phyloP scores from a whole-genome alignment of 2,888 invertebrate species.

The Eilema caniola region DNA sequence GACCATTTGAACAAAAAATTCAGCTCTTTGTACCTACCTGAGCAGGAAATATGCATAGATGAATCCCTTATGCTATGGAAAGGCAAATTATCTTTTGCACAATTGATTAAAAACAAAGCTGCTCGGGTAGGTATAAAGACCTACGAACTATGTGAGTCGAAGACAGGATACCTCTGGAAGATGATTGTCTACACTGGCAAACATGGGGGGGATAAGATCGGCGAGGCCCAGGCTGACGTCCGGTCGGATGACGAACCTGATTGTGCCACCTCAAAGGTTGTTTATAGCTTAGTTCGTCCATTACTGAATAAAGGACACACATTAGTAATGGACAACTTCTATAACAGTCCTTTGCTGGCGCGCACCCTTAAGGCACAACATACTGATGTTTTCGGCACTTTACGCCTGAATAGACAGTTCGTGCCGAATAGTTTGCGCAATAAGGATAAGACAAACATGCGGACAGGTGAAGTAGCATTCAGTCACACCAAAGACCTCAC shows the following conservation, averaged over 20 bases:
- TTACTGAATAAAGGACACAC: too few relatives aligned
- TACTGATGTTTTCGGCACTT: too few relatives aligned
- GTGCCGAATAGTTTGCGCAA: conserved; percentile 37
- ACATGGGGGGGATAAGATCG: too few relatives aligned
- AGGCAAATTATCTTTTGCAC: too few relatives aligned
- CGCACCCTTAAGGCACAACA: too few relatives aligned
- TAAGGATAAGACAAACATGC: conserved; percentile 34
- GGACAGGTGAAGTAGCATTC: conserved; percentile 34
- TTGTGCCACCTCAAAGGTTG: conserved; percentile 43
- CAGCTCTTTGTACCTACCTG: not conserved
- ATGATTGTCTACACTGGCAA: conserved; percentile 19
- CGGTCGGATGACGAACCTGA: conserved; percentile 32
- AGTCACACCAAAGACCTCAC: too few relatives aligned
- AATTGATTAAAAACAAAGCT: too few relatives aligned
- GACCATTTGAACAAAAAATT: not conserved
- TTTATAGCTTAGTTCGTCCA: conserved; percentile 35
- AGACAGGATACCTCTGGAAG: conserved; percentile 40
- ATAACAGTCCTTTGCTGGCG: too few relatives aligned
- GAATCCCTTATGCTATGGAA: not conserved
- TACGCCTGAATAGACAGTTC: conserved; percentile 45
- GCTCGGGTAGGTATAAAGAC: too few relatives aligned
- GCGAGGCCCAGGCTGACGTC: too few relatives aligned
- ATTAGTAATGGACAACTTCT: too few relatives aligned
- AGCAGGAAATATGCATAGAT: not conserved
- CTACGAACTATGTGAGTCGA: conserved; percentile 45